A percentile compares a stretch with the other conserved stretches of the same genome.
These are phyloP conservation scores for Lypha dubia DNA, from an alignment of 2,888 invertebrate species.

Conservation along the genomic window DNA sequence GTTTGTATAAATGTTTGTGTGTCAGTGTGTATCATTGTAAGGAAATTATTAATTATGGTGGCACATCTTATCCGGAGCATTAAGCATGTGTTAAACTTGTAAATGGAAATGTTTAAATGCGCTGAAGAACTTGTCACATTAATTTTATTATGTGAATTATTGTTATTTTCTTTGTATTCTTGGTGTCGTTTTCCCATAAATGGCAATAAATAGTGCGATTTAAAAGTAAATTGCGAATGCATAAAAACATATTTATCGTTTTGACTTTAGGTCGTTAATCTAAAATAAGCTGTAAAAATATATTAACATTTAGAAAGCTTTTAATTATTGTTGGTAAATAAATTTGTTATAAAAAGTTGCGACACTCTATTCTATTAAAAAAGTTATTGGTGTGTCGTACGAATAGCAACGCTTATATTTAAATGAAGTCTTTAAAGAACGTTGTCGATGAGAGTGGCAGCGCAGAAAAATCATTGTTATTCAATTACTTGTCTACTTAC, in stretches of 20 bases:
- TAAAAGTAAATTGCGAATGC: slow-evolving; percentile 12
- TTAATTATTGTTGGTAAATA: background rate
- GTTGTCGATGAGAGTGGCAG: too few relatives aligned
- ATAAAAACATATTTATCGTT: slow-evolving; percentile 28
- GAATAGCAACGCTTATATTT: too few relatives aligned
- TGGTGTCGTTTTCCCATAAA: slow-evolving; percentile 4
- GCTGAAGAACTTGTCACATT: slow-evolving; percentile 76
- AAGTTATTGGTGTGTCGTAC: too few relatives aligned
- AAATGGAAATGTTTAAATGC: slow-evolving; percentile 76
- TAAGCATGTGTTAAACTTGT: slow-evolving; percentile 73
- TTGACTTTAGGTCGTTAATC: slow-evolving; percentile 15
- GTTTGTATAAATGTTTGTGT: slow-evolving; percentile 3
- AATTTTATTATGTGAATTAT: slow-evolving; percentile 75
- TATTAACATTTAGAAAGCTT: background rate
- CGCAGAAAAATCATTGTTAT: too few relatives aligned
- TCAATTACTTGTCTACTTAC: too few relatives aligned
- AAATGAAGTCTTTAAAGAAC: too few relatives aligned
- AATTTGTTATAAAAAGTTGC: background rate
- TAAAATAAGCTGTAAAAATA: background rate
- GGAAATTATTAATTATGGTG: slow-evolving; percentile 76
- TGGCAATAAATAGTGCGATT: slow-evolving; percentile 40
- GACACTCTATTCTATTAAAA: background rate
- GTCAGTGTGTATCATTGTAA: slow-evolving; percentile 36
- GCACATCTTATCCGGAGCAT: slow-evolving; percentile 73
- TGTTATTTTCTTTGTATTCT: slow-evolving; percentile 49